A percentile compares a stretch with the other conserved stretches of the same genome.
Conservation (phyloP, 2,113 vertebrate genomes). For the Clarias batrachus region DNA sequence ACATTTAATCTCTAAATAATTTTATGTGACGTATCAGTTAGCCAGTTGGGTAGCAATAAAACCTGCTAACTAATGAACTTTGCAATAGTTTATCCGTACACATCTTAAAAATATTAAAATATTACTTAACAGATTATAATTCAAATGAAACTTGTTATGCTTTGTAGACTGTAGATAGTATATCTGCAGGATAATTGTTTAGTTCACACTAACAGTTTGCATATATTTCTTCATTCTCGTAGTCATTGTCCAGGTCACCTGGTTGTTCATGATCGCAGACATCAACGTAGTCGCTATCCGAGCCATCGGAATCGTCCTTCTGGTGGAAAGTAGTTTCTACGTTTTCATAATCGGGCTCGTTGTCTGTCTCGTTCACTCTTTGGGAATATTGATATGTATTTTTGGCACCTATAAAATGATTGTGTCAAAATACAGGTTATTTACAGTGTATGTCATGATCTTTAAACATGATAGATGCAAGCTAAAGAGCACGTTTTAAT, state of each 20-base stretch:
- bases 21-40: no score
- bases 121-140: background rate
- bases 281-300: constrained; percentile 4
- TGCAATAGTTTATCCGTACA: no score
- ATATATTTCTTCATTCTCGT: background rate
- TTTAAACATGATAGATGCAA: no score
- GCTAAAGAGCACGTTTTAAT: no score
- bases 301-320: background rate
- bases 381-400: background rate
- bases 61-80: no score
- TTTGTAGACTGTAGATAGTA: background rate
- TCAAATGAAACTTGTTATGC: background rate
- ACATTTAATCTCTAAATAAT: no score
- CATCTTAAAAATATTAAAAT: no score
- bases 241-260: background rate
- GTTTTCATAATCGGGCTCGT: background rate
- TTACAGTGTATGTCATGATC: no score
- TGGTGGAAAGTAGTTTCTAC: background rate
- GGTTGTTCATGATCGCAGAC: background rate
- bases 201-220: background rate
- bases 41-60: no score
- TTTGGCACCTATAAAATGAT: background rate
- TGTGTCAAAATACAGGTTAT: no score
- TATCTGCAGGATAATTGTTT: background rate
- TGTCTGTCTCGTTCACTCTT: background rate